Evolutionary conservation across 2,888 invertebrate species (phyloP), one percentile per base, ranked within the genome.

Genomic region (Agonopterix heracliana): DNA sequence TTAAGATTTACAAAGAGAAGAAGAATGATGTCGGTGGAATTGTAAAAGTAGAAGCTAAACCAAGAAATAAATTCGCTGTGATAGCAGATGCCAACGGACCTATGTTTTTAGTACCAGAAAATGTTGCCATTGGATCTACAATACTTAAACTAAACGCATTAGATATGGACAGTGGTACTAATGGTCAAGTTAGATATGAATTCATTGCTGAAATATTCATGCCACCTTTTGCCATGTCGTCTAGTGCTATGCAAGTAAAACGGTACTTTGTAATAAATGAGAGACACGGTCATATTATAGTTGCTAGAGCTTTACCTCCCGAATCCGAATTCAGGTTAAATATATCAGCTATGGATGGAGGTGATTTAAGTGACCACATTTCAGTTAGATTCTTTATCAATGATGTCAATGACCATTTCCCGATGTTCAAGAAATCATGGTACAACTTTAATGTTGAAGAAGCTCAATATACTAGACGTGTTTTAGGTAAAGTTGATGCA

Each of bases 371-470:
- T 57, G 95, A 95, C 59, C 89, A 90, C 47, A 90, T 95, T 1
- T 91, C 91, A 5, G 76, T 96, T 3, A 90, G 93, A 58, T 89
- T 96, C n/a, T 91, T 91, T 45, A 90, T 96, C 0, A 91, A 91
- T 63, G 95, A 95, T 65, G 91, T 96, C 0, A 96, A 96, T 72
- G 94, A 96, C 62, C 95, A 96, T 70, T 91, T 93, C 4, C 96
- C 96, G 0, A 91, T 93, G 55, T 96, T 96, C 57, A 92, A 93
- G 59, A 94, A 95, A 59, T 91, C 94, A 0, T 94, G 93, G 92
- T 96, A 96, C 68, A 93, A 91, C 46, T 96, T 96, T 58, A 93
- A 95, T 63, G 91, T 95, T 0, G 91, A 93, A 47, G 97, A 97
- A 81, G 95, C 96, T 1, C 89, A 90, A 17, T 96, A 95, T 67